These are phyloP conservation scores for Anabas testudineus DNA, from an alignment of 2,797 vertebrate species.

Conservation along the genomic window DNA sequence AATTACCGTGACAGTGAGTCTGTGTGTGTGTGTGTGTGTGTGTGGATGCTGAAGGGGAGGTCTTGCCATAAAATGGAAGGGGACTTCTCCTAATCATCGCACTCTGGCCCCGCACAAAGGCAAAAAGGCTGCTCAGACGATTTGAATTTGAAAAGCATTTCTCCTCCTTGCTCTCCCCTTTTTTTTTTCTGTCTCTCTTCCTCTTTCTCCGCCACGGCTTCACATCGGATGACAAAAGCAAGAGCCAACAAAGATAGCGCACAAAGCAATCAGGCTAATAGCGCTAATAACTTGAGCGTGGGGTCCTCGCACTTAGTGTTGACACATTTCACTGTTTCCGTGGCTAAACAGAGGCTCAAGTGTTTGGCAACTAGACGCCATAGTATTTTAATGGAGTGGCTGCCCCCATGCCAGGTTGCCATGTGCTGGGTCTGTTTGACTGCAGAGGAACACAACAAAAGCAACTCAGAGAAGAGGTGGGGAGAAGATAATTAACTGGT, in stretches of 20 bases:
- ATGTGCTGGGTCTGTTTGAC: slow-evolving; percentile 72
- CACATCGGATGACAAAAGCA: slow-evolving; percentile 74
- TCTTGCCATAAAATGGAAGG: slow-evolving; percentile 73
- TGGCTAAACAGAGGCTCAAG: slow-evolving; percentile 84
- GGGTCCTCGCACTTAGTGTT: slow-evolving; percentile 79
- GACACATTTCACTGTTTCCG: slow-evolving; percentile 85
- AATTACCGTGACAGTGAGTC: slow-evolving; percentile 74
- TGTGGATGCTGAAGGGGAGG: slow-evolving; percentile 54
- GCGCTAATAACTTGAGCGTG: slow-evolving; percentile 85
- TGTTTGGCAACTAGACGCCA: slow-evolving; percentile 81
- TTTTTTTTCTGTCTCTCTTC: slow-evolving; percentile 38
- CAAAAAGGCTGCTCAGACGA: slow-evolving; percentile 74
- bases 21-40: slow-evolving; percentile 40
- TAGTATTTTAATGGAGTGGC: slow-evolving; percentile 80
- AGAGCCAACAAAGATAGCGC: slow-evolving; percentile 79
- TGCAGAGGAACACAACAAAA: slow-evolving; percentile 71
- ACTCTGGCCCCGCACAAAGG: slow-evolving; percentile 80
- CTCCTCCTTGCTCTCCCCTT: slow-evolving; percentile 63
- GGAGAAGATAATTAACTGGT: slow-evolving; percentile 79
- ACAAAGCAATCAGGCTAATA: slow-evolving; percentile 86
- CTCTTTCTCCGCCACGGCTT: slow-evolving; percentile 54
- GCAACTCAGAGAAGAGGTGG: slow-evolving; percentile 59
- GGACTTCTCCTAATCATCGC: slow-evolving; percentile 84
- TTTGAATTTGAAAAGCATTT: slow-evolving; percentile 85
- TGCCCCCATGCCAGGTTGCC: slow-evolving; percentile 76